phyloP scores from a whole-genome alignment of 2,888 invertebrate species.

The Perdita meconis region DNA sequence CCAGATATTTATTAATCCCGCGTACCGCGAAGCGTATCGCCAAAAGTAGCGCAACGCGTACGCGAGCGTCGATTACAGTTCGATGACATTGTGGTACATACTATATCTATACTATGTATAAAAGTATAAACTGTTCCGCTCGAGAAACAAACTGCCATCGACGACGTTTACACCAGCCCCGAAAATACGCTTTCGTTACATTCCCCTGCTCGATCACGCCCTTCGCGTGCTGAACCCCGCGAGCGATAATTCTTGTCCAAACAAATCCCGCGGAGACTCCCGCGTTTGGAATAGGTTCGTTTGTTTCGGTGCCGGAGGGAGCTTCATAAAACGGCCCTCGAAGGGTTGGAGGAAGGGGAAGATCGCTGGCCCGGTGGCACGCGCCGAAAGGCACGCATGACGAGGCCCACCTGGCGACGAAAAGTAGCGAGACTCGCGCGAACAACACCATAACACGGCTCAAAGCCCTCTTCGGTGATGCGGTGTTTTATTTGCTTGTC shows the following conservation, averaged over 20 bases:
- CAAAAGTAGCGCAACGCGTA: too few species aligned
- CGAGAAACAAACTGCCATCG: too few species aligned
- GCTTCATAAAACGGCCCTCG: slow-evolving; percentile 34
- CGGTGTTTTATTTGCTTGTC: neutral
- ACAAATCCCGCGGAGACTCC: slow-evolving; percentile 31
- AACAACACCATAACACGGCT: slow-evolving; percentile 8
- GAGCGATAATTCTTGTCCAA: slow-evolving; percentile 50
- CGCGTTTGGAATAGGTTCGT: slow-evolving; percentile 12
- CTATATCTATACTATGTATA: too few species aligned
- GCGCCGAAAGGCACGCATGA: slow-evolving; percentile 57
- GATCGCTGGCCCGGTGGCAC: slow-evolving; percentile 48
- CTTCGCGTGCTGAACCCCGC: neutral
- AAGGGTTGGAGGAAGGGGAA: slow-evolving; percentile 25
- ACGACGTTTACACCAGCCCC: neutral
- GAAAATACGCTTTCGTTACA: slow-evolving; percentile 7
- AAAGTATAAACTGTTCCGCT: too few species aligned
- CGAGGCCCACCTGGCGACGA: slow-evolving; percentile 73
- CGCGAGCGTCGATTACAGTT: too few species aligned
- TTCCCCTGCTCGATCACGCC: neutral
- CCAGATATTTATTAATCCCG: too few species aligned
- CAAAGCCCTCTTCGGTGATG: slow-evolving; percentile 51
- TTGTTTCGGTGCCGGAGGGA: slow-evolving; percentile 20
- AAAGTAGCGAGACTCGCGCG: slow-evolving; percentile 51
- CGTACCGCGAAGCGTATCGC: too few species aligned
- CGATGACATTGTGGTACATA: too few species aligned